phyloP scores from a whole-genome alignment of 2,113 vertebrate species.

The Emydocephalus ijimae region DNA sequence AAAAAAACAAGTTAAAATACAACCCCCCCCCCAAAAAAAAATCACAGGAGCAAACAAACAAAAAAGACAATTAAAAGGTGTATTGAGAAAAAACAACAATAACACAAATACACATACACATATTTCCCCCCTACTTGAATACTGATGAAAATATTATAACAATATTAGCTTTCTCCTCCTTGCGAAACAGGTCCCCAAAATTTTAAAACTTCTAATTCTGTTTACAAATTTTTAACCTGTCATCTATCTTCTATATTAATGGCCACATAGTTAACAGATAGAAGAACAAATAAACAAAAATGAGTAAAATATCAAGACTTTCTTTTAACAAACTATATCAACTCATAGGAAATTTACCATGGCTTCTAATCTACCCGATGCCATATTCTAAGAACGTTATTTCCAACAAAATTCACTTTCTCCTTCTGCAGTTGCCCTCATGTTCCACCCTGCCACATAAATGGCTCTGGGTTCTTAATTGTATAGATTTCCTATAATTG shows the following conservation, averaged over 20 bases:
- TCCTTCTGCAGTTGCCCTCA: neutral
- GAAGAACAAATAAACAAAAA: neutral
- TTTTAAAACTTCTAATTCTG: neutral
- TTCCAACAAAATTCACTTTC: neutral
- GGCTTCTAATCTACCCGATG: neutral
- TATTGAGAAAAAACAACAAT: neutral
- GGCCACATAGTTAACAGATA: neutral
- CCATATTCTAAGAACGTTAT: neutral
- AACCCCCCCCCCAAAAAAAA: neutral
- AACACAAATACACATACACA: neutral
- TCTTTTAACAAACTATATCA: neutral
- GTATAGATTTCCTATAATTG: conserved; percentile 22
- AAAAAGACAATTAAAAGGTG: neutral
- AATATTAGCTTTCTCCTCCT: neutral
- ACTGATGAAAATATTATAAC: neutral
- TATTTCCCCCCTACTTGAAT: neutral
- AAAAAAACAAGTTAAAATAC: neutral
- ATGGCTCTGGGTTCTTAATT: neutral
- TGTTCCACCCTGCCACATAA: conserved; percentile 18
- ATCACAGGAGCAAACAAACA: neutral
- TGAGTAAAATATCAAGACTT: neutral
- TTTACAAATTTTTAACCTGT: neutral
- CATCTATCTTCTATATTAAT: neutral
- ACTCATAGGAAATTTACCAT: neutral
- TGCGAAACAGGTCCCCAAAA: neutral